Percentiles rank a stretch among this genome's conserved stretches.
Evolutionary conservation across 2,113 vertebrate species (phyloP).

Genomic region (Chloroceryle aenea): DNA sequence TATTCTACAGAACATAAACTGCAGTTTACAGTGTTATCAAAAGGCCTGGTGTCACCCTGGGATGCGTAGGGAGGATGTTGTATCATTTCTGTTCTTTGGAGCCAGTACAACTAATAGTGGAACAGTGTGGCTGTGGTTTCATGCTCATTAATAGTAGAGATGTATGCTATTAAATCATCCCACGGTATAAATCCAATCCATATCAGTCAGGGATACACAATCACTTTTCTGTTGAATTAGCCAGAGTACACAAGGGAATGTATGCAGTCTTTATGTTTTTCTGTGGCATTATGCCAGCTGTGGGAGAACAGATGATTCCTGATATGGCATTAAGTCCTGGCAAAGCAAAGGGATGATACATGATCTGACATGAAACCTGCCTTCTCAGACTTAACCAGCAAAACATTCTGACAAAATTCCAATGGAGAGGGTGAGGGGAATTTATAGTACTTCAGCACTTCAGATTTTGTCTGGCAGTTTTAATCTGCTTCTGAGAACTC

Average conservation of each 20-base stretch:
- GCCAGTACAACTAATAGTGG: neutral
- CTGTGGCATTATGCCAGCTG: neutral
- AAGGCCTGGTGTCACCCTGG: neutral
- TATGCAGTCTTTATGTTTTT: conserved; percentile 21
- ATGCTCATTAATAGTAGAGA: neutral
- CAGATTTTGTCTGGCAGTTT: neutral
- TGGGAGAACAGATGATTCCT: neutral
- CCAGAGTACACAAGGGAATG: conserved; percentile 2
- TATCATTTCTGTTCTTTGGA: neutral
- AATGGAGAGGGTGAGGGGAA: neutral
- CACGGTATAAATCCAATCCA: neutral
- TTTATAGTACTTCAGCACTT: neutral
- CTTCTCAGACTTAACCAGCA: neutral
- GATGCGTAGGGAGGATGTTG: neutral
- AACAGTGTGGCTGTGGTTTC: conserved; percentile 1
- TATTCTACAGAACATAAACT: neutral
- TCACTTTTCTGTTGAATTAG: conserved; percentile 35
- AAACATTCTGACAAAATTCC: neutral
- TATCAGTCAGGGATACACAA: neutral
- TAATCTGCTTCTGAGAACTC: neutral
- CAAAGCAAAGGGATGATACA: neutral
- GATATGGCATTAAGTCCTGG: neutral
- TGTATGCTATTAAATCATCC: neutral
- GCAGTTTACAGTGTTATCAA: neutral
- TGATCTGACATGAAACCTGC: conserved; percentile 11